Evolutionary conservation across 2,113 vertebrate genomes (phyloP).

Genomic region (Tautogolabrus adspersus): DNA sequence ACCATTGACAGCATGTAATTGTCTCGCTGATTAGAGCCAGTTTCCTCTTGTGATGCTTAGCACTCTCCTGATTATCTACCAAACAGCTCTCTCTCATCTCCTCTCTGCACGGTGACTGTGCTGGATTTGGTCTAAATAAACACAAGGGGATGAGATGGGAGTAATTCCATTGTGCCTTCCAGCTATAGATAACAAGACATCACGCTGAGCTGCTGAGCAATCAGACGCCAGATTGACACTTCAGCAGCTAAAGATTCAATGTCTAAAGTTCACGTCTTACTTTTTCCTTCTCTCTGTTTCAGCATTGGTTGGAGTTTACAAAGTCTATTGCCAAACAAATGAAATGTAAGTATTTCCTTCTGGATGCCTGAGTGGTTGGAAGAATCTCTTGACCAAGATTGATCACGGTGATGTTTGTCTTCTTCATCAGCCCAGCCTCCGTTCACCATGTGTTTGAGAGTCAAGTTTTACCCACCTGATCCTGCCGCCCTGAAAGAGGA

Average conservation of each 20-base stretch:
- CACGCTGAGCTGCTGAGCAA: constrained; percentile 43
- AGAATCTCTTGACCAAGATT: background rate
- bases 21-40: constrained; percentile 43
- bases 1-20: constrained; percentile 24
- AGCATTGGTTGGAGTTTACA: constrained; percentile 98
- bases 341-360: constrained; percentile 89
- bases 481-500: constrained; percentile 96
- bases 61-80: constrained; percentile 34
- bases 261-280: constrained; percentile 2
- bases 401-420: background rate
- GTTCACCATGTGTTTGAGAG: constrained; percentile 98
- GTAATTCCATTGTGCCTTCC: constrained; percentile 39
- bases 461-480: constrained; percentile 98
- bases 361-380: background rate
- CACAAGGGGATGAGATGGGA: constrained; percentile 26
- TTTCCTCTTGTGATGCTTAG: constrained; percentile 23
- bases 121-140: constrained; percentile 51
- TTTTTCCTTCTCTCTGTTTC: constrained; percentile 66
- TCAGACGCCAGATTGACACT: constrained; percentile 41
- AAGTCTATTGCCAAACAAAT: constrained; percentile 98
- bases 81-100: constrained; percentile 32
- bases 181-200: constrained; percentile 48
- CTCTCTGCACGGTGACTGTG: constrained; percentile 20
- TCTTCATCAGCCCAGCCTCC: constrained; percentile 92
- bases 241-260: constrained; percentile 18